Percentiles rank a stretch among this genome's conserved stretches.
phyloP scores from a whole-genome alignment of 2,797 vertebrate genomes.

The Philypnodon macrostomus region DNA sequence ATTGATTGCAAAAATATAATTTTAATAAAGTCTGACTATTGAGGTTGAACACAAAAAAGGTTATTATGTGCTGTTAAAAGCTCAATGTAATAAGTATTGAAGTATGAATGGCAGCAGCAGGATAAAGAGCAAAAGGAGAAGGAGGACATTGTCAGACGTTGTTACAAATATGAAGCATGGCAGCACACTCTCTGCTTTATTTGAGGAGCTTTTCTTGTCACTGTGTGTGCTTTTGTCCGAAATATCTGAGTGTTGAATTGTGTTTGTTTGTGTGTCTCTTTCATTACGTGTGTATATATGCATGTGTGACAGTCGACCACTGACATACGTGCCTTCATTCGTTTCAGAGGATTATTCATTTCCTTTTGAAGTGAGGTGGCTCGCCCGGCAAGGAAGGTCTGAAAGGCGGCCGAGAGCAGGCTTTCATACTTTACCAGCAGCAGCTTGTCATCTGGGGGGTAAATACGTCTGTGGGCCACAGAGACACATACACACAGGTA shows the following conservation, averaged over 20 bases:
- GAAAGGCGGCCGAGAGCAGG: constrained; percentile 93
- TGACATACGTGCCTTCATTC: constrained; percentile 93
- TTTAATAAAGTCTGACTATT: too few relatives aligned
- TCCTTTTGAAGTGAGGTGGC: constrained; percentile 97
- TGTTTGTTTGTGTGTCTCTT: constrained; percentile 47
- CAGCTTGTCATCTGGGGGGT: constrained; percentile 97
- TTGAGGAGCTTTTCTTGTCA: constrained; percentile 51
- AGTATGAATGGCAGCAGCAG: constrained; percentile 39
- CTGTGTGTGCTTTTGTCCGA: constrained; percentile 50
- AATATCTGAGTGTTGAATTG: constrained; percentile 45
- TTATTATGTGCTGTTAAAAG: constrained; percentile 41
- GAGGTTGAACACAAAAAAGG: too few relatives aligned
- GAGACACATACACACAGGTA: constrained; percentile 44
- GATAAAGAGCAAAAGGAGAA: constrained; percentile 24
- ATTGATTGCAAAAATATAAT: too few relatives aligned
- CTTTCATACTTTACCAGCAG: constrained; percentile 97
- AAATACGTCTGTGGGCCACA: constrained; percentile 93
- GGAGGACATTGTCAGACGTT: constrained; percentile 52
- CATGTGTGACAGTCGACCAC: constrained; percentile 54
- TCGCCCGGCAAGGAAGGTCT: constrained; percentile 97
- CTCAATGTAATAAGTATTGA: constrained; percentile 44
- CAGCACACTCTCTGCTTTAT: constrained; percentile 50
- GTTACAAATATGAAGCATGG: constrained; percentile 53
- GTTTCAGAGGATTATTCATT: constrained; percentile 98
- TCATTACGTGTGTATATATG: constrained; percentile 27